Evolutionary conservation across 2,113 vertebrate species (phyloP).

Genomic region (Vicugna pacos): DNA sequence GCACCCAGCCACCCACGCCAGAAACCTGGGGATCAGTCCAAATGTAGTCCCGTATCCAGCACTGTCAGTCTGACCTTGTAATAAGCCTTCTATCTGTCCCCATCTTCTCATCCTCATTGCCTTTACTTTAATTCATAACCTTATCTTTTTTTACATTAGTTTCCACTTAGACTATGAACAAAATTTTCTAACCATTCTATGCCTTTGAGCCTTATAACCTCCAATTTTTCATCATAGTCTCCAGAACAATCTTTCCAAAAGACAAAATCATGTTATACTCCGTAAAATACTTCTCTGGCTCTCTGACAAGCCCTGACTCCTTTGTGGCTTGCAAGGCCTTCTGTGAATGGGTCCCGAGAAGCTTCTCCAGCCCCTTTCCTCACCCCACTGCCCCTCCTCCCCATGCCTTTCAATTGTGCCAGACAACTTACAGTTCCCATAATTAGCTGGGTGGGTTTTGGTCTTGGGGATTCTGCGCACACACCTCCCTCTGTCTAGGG

Average conservation of each 20-base stretch:
- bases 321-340: background rate
- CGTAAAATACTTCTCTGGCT: background rate
- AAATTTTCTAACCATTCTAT: background rate
- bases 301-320: background rate
- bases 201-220: background rate
- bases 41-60: background rate
- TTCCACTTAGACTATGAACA: background rate
- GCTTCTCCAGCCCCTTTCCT: background rate
- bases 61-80: background rate
- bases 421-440: background rate
- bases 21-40: background rate
- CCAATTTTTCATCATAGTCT: background rate
- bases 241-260: background rate
- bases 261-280: background rate
- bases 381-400: too few species aligned
- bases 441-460: background rate
- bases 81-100: background rate
- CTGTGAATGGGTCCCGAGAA: background rate
- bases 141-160: background rate
- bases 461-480: background rate
- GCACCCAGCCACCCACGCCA: background rate
- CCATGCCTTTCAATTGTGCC: background rate
- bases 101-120: background rate
- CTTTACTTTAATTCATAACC: background rate
- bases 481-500: background rate